Conservation (phyloP, 1,140 invertebrate species). For the Papilio glaucus region DNA sequence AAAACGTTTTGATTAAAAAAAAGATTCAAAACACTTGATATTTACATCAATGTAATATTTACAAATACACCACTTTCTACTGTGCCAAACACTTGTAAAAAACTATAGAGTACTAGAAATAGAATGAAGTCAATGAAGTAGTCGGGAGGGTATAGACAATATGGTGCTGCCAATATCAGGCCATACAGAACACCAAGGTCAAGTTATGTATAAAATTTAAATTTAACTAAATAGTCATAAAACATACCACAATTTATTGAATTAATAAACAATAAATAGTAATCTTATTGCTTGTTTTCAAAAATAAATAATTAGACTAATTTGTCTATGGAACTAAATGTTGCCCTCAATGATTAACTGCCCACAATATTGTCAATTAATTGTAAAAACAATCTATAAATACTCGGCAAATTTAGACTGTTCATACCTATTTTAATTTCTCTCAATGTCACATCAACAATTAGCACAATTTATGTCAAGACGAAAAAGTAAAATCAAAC, state of each 20-base stretch:
- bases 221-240: too few relatives aligned
- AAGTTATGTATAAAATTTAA: too few relatives aligned
- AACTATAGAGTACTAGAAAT: constrained; percentile 59
- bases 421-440: too few relatives aligned
- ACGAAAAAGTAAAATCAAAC: too few relatives aligned
- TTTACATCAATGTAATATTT: constrained; percentile 75
- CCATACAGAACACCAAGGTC: not conserved
- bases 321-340: constrained; percentile 49
- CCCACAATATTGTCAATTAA: not conserved
- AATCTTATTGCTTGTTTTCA: too few relatives aligned
- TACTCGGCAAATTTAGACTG: too few relatives aligned
- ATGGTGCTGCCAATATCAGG: not conserved
- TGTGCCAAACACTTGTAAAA: constrained; percentile 62
- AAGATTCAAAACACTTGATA: constrained; percentile 53
- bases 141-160: constrained; percentile 35
- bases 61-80: constrained; percentile 76
- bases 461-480: too few relatives aligned
- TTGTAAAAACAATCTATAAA: too few relatives aligned
- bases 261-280: too few relatives aligned
- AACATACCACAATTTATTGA: too few relatives aligned
- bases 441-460: too few relatives aligned
- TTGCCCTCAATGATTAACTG: constrained; percentile 21
- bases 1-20: constrained; percentile 46
- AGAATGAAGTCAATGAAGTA: constrained; percentile 19
- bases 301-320: not conserved